Evolutionary conservation across 2,797 vertebrate species (phyloP), one percentile per base, ranked within the genome.

Genomic region (Hipposideros larvatus): DNA sequence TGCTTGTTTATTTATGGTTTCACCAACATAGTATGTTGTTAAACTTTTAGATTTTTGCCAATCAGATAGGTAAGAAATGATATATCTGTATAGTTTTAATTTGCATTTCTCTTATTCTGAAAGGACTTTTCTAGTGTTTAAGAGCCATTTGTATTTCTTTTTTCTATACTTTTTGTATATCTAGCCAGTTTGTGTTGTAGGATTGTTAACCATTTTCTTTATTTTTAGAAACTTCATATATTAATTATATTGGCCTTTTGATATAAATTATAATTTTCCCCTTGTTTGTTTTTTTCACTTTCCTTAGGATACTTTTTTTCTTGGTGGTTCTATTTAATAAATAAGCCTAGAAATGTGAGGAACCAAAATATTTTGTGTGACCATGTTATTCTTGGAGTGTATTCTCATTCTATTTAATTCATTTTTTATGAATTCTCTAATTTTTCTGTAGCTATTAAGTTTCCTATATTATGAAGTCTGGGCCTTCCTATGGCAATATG

Each of bases 161-260:
- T 82, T 83, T 71, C 46, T 94, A 15, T 80, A 57, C 46, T 75
- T 61, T 92, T 63, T 19, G 41, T 87, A 51, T 53, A 24, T 34
- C 18, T 48, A 91, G 34, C 31, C 65, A 11, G 7, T 79, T 84
- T 96, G 55, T 90, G 48, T 71, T 80, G 1, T 91, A 71, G 37
- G 59, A n/a, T 97, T 91, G 18, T 90, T 95, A 71, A 31, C 24
- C 6, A 55, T 78, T 75, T 71, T n/a, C 26, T 94, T 93, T 78
- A 73, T 63, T 94, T 88, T 95, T 89, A 80, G 92, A 65, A 84
- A 22, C 26, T 75, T 79, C 15, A 41, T 91, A 15, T 77, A 59
- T 84, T 83, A 66, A 53, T 16, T 70, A 28, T 91, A 80, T 57
- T 85, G 41, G 84, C 73, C 65, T 53, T 59, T 95, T 87, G 48